Evolutionary conservation across 2,113 vertebrate genomes (phyloP), one percentile per base, ranked within the genome.

Genomic region (Apaloderma vittatum): DNA sequence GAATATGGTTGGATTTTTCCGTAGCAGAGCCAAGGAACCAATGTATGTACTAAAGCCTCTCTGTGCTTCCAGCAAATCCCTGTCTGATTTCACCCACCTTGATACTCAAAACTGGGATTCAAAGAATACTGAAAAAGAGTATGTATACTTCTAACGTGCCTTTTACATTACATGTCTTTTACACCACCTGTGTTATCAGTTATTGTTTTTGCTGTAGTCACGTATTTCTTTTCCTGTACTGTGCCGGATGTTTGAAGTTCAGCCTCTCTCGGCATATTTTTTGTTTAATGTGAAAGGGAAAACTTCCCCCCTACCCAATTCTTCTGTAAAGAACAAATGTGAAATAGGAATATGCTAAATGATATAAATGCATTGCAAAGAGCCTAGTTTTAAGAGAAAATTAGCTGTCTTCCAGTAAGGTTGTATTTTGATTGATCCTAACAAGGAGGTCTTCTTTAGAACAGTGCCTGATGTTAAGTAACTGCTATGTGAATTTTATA

Each of bases 21-120:
- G 20, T 92, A 90, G 81, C 48, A 75, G 87, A 97, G 79, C 46
- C 49, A 91, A 30, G 59, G 26, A 94, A 91, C 71, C 68, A 65
- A 22, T 57, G 32, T 22, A 34, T 22, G 4, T 83, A 15, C 37
- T 71, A 48, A 82, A 86, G 62, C 68, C 51, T 92, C 62, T 93
- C 72, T 65, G 8, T 21, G 4, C 68, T 72, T 76, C 34, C 36
- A 29, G 6, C 0, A 23, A 81, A 92, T 46, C 8, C 5, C 72
- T 85, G 82, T 88, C 78, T 73, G 43, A 86, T 91, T 77, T 95
- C 23, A 54, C 66, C 48, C 40, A 91, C 71, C 40, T 85, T 45
- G 7, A 22, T 74, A 82, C 59, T 81, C n/a, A 81, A 71, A 94
- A 57, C n/a, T 79, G 32, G 67, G 63, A 77, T 73, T 86, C 77